Percentiles rank a stretch among this genome's conserved stretches.
Conservation (phyloP, 2,888 invertebrate species). For the Gibbula magus region DNA sequence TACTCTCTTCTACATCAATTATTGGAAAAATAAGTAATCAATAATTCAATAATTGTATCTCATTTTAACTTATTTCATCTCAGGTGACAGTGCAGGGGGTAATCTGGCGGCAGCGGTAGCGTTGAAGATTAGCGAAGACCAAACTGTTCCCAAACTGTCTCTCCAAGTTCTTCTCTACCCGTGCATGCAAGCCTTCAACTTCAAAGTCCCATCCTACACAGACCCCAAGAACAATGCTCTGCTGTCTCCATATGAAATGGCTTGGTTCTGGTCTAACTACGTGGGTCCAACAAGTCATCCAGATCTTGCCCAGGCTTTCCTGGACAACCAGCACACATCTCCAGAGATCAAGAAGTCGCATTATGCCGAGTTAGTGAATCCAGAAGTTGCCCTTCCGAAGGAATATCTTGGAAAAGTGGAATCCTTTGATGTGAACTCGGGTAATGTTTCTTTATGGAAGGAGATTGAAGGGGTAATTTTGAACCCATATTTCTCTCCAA, state of each 20-base stretch:
- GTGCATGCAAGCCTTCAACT: slow-evolving; percentile 62
- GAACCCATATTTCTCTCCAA: slow-evolving; percentile 62
- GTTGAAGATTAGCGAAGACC: slow-evolving; percentile 38
- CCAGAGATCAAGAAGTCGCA: slow-evolving; percentile 26
- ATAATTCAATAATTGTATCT: too few relatives aligned
- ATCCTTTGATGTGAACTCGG: background rate
- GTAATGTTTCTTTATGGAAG: background rate
- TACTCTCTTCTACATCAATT: too few relatives aligned
- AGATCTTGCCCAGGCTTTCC: slow-evolving; percentile 10
- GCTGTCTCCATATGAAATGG: slow-evolving; percentile 38
- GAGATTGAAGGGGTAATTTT: slow-evolving; percentile 28
- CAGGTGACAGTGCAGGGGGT: slow-evolving; percentile 62
- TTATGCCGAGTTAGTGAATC: background rate
- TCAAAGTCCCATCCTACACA: slow-evolving; percentile 60
- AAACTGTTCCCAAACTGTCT: slow-evolving; percentile 32
- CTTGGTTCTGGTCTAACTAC: slow-evolving; percentile 45
- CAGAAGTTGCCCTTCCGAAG: slow-evolving; percentile 48
- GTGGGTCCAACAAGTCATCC: slow-evolving; percentile 7
- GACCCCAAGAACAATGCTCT: slow-evolving; percentile 38
- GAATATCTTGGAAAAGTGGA: slow-evolving; percentile 45
- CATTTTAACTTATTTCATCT: background rate
- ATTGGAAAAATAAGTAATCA: too few relatives aligned
- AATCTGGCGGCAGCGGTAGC: slow-evolving; percentile 58
- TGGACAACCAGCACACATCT: slow-evolving; percentile 36
- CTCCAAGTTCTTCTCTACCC: slow-evolving; percentile 48